A percentile compares a stretch with the other conserved stretches of the same genome.
Evolutionary conservation across 2,888 invertebrate species (phyloP).

Genomic region (Heliconius sara): DNA sequence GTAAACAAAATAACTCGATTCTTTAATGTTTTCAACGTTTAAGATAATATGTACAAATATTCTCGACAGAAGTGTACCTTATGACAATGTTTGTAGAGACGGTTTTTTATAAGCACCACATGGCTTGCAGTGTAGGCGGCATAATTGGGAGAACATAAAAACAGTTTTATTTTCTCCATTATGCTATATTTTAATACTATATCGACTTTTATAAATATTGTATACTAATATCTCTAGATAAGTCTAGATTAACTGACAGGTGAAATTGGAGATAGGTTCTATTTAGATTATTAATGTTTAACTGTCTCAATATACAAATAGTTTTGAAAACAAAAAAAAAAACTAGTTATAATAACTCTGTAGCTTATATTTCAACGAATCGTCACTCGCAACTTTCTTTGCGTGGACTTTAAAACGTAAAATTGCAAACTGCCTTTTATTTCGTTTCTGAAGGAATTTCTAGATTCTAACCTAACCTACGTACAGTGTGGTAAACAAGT

Average conservation of each 20-base stretch:
- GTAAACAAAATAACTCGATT: conserved; percentile 22
- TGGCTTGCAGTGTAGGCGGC: conserved; percentile 3
- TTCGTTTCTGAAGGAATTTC: no score
- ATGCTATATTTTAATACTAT: not conserved
- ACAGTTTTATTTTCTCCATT: not conserved
- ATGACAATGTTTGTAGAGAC: not conserved
- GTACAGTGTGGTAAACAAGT: no score
- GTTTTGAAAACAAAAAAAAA: not conserved
- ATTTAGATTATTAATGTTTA: not conserved
- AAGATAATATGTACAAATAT: not conserved
- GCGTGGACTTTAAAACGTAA: not conserved
- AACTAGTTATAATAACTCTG: not conserved
- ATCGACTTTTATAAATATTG: not conserved
- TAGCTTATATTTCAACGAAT: not conserved
- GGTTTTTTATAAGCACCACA: not conserved
- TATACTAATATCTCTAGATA: not conserved
- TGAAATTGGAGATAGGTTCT: not conserved
- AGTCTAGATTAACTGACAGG: not conserved
- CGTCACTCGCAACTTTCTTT: not conserved
- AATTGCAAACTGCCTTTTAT: not conserved
- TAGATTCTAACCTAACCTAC: no score
- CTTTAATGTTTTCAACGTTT: conserved; percentile 20
- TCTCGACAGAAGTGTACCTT: not conserved
- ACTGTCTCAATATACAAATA: no score
- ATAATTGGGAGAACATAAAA: not conserved